phyloP scores from a whole-genome alignment of 1,140 invertebrate species.

The Achroia grisella region DNA sequence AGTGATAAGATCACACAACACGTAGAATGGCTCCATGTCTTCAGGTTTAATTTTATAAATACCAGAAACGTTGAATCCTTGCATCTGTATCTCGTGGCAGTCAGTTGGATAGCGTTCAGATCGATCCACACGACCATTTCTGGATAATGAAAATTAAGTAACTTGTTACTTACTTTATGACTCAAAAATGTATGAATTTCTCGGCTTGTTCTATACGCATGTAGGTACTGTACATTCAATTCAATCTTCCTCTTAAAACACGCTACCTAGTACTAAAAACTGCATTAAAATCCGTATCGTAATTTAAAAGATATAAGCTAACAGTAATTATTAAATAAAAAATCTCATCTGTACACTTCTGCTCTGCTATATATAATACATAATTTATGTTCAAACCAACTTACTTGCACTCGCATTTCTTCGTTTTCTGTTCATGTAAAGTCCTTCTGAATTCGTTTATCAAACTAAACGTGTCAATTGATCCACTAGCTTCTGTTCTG shows the following conservation, averaged over 20 bases:
- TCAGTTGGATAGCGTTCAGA: constrained; percentile 55
- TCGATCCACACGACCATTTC: constrained; percentile 35
- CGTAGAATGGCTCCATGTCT: constrained; percentile 75
- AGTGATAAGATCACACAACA: constrained; percentile 76
- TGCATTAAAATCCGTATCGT: no score
- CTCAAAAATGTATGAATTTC: no score
- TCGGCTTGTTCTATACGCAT: no score
- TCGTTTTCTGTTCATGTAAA: constrained; percentile 44
- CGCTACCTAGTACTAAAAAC: no score
- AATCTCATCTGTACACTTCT: no score
- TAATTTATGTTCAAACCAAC: constrained; percentile 9
- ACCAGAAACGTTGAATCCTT: constrained; percentile 61
- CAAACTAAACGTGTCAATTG: constrained; percentile 26
- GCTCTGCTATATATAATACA: no score
- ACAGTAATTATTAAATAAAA: no score
- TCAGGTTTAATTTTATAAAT: constrained; percentile 64
- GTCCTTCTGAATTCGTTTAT: constrained; percentile 50
- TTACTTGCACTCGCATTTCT: constrained; percentile 60
- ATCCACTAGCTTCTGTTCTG: constrained; percentile 16
- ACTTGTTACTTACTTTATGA: no score
- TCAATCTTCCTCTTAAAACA: no score
- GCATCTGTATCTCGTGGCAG: constrained; percentile 58
- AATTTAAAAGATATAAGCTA: no score
- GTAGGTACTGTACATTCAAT: no score
- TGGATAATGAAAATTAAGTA: constrained; percentile 6